phyloP scores from a whole-genome alignment of 2,888 invertebrate genomes.

The Sinopyrophorus schimmeli region DNA sequence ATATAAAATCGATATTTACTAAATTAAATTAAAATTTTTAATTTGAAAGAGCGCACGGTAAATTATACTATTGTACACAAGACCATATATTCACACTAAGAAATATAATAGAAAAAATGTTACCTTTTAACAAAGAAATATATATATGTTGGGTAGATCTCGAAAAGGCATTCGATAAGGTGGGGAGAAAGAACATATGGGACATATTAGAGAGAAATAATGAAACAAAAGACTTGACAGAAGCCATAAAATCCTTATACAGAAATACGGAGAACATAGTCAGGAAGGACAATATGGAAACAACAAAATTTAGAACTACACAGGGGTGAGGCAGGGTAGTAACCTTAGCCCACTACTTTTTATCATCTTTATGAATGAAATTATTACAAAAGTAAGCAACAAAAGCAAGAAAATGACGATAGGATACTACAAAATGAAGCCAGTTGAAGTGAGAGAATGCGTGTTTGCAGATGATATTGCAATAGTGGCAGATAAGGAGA shows the following conservation, averaged over 20 bases:
- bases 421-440: not conserved
- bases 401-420: not conserved
- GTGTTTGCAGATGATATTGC: not conserved
- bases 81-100: not conserved
- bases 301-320: conserved; percentile 11
- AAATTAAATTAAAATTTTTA: no score
- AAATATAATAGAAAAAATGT: conserved; percentile 2
- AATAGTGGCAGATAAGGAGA: not conserved
- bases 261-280: no score
- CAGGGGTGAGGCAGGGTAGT: conserved; percentile 1
- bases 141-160: not conserved
- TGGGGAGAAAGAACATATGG: not conserved
- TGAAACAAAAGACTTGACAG: not conserved
- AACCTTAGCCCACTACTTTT: conserved; percentile 1
- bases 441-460: not conserved
- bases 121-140: conserved; percentile 2
- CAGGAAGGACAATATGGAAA: no score
- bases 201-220: not conserved
- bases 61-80: not conserved
- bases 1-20: no score
- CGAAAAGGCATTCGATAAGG: conserved; percentile 1
- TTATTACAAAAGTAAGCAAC: not conserved
- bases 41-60: no score
- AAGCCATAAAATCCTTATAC: conserved; percentile 1
- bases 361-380: not conserved